Evolutionary conservation across 2,797 vertebrate species (phyloP), one percentile per base, ranked within the genome.

Genomic region (Acanthornis magna): DNA sequence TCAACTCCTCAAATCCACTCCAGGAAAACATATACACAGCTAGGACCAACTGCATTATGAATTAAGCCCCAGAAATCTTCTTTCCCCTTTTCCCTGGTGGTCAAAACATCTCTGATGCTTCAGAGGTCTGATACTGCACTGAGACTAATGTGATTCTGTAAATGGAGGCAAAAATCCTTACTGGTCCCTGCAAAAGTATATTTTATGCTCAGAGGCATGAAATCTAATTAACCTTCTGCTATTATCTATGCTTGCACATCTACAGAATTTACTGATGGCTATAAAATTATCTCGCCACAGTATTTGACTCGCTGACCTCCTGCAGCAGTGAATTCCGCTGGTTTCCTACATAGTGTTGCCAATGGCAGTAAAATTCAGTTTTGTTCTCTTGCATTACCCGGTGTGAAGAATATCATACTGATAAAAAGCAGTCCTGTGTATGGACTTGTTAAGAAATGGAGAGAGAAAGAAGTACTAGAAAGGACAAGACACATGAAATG

Each of bases 151-250:
- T 58, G 48, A 63, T 91, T 85, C 74, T 88, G 38, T 72, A 92
- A 93, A 93, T 51, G 74, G 58, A 88, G 42, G 36, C n/a, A 93
- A 83, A 95, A 95, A 93, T 88, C 89, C 71, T 73, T 90, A 66
- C 78, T 88, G 55, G 65, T 48, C 68, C 66, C 55, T 81, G 74
- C 27, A 96, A 93, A 75, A 94, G 68, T 94, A 70, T 93, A 77
- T 94, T 95, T 94, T 94, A 95, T 94, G 60, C 66, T 75, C 16
- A 23, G 66, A 96, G 84, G 82, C 60, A 82, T 95, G 86, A 96
- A 97, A 96, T 95, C 91, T 96, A 97, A 97, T 97, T 97, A 97
- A 97, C 97, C 96, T 97, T 95, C 65, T 86, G 81, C 73, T 90
- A 94, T 96, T 95, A 96, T 94, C 92, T 94, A 51, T 14, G 29